Conservation (phyloP, 2,113 vertebrate genomes). For the Hipposideros armiger region DNA sequence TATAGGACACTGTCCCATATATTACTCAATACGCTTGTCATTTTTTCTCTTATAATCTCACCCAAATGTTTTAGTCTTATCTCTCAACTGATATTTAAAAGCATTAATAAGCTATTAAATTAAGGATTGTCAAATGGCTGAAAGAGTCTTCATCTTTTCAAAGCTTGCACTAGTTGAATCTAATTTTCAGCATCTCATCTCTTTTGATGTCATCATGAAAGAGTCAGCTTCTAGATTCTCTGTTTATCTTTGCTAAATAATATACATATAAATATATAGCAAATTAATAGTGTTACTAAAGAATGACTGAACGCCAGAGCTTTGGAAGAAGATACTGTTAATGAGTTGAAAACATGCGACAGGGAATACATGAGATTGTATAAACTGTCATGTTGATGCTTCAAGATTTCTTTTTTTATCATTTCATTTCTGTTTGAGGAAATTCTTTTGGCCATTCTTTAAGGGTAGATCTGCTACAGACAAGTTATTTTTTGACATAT, state of each 20-base stretch:
- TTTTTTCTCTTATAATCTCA: not conserved
- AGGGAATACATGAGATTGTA: not conserved
- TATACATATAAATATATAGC: not conserved
- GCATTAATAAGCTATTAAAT: not conserved
- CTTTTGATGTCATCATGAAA: not conserved
- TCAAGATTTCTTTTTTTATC: not conserved
- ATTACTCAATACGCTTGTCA: not conserved
- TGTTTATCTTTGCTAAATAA: not conserved
- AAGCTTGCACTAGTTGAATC: not conserved
- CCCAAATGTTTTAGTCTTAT: not conserved
- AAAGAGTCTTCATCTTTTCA: not conserved
- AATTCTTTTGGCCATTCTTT: not conserved
- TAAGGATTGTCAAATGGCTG: not conserved
- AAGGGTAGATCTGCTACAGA: not conserved
- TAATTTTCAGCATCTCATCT: slow-evolving; percentile 47
- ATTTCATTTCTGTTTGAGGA: not conserved
- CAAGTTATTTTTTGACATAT: not conserved
- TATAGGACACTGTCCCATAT: not conserved
- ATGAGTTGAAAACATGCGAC: not conserved
- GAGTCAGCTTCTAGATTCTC: not conserved
- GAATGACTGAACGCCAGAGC: not conserved
- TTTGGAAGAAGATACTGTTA: not conserved
- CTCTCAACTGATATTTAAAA: slow-evolving; percentile 19
- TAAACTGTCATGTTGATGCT: not conserved
- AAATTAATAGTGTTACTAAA: not conserved